These are phyloP conservation scores for Ptychadena robeensis DNA, from an alignment of 2,797 vertebrate species.

Conservation along the genomic window DNA sequence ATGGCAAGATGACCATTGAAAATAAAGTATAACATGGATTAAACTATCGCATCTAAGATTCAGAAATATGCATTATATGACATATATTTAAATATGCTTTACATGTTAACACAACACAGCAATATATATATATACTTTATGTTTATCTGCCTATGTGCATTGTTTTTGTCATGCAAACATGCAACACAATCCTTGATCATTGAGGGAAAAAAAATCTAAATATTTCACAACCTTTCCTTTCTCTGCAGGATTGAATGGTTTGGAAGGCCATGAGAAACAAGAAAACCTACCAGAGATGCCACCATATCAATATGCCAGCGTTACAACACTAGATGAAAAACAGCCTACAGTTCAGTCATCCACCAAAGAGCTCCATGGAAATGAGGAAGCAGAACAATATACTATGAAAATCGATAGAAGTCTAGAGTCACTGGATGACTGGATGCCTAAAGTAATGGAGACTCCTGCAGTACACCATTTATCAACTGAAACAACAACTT, in stretches of 20 bases:
- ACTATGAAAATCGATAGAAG: background rate
- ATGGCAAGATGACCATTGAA: no score
- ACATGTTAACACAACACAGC: no score
- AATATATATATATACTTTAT: no score
- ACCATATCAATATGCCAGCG: conserved; percentile 13
- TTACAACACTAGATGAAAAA: background rate
- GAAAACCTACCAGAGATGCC: background rate
- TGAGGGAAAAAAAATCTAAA: no score
- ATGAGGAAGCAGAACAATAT: background rate
- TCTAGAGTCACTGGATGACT: background rate
- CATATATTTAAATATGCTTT: no score
- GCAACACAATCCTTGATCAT: background rate
- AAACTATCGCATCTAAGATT: no score
- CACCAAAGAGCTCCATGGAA: conserved; percentile 1
- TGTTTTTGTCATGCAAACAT: background rate
- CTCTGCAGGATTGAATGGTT: conserved; percentile 28
- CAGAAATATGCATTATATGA: no score
- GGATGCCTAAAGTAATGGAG: background rate
- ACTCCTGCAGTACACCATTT: background rate
- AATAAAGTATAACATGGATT: no score
- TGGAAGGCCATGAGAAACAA: background rate
- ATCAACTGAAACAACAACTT: background rate
- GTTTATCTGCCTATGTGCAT: no score
- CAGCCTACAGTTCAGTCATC: conserved; percentile 16
- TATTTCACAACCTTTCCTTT: background rate